These are phyloP conservation scores for Ophiodon elongatus DNA, from an alignment of 2,113 vertebrate species.

Conservation along the genomic window DNA sequence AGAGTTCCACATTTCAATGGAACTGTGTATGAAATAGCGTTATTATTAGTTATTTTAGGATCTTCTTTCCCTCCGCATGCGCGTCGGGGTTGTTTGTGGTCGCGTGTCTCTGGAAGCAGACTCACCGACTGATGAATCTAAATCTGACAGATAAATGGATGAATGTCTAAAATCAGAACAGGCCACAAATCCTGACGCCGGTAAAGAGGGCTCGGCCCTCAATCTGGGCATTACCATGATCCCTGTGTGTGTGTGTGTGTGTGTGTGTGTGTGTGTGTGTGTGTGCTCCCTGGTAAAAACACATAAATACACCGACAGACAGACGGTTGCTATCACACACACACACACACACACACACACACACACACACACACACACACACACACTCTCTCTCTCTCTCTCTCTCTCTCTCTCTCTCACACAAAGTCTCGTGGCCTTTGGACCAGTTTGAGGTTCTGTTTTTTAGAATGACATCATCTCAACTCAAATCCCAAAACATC, in stretches of 20 bases:
- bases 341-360: neutral
- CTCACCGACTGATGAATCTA: slow-evolving; percentile 36
- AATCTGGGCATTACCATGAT: slow-evolving; percentile 72
- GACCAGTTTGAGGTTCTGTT: neutral
- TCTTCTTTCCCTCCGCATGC: too few relatives aligned
- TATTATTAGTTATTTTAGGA: too few relatives aligned
- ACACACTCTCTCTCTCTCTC: too few relatives aligned
- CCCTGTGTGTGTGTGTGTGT: slow-evolving; percentile 39
- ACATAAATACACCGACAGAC: neutral
- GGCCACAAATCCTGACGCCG: slow-evolving; percentile 66
- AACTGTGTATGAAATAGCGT: too few relatives aligned
- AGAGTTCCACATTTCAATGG: too few relatives aligned
- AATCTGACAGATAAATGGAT: slow-evolving; percentile 63
- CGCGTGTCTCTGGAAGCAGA: slow-evolving; percentile 24
- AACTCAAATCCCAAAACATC: neutral
- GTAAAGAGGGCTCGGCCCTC: slow-evolving; percentile 62
- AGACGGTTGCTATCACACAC: neutral
- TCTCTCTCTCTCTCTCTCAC: too few relatives aligned
- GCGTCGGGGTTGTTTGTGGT: neutral
- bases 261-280: slow-evolving; percentile 29
- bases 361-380: neutral
- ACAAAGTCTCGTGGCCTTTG: neutral
- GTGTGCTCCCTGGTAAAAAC: neutral
- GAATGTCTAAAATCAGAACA: slow-evolving; percentile 70
- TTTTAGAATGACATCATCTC: neutral